phyloP scores from a whole-genome alignment of 2,888 invertebrate species.

The Polyommatus icarus region DNA sequence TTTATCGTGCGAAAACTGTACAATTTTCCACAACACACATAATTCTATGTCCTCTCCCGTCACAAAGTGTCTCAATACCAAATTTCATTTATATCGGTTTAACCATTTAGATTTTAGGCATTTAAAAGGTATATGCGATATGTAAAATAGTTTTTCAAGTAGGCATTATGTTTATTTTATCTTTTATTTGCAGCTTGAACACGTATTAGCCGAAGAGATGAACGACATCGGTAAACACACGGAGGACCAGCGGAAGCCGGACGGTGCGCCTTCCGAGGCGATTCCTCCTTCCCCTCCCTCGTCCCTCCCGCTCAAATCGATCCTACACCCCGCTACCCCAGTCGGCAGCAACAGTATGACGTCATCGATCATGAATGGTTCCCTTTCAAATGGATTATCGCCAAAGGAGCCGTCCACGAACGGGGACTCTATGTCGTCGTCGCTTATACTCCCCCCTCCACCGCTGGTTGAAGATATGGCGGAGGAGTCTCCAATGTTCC shows the following conservation, averaged over 20 bases:
- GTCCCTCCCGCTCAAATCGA: slow-evolving; percentile 58
- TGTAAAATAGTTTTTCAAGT: too few species aligned
- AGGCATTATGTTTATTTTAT: too few species aligned
- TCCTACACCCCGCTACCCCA: slow-evolving; percentile 53
- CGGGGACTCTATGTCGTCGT: slow-evolving; percentile 38
- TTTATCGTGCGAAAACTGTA: too few species aligned
- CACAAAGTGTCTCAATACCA: too few species aligned
- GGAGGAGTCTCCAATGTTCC: slow-evolving; percentile 39
- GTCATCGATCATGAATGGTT: slow-evolving; percentile 45
- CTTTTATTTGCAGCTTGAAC: slow-evolving; percentile 58
- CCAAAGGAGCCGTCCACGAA: slow-evolving; percentile 43
- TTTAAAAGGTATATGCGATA: too few species aligned
- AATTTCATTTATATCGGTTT: too few species aligned
- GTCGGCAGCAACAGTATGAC: slow-evolving; percentile 48
- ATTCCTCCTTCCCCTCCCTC: slow-evolving; percentile 64
- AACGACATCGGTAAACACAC: slow-evolving; percentile 66
- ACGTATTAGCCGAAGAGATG: slow-evolving; percentile 71
- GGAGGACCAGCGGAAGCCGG: slow-evolving; percentile 68
- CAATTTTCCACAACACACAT: too few species aligned
- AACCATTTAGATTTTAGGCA: too few species aligned
- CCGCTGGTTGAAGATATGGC: slow-evolving; percentile 45
- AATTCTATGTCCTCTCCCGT: too few species aligned
- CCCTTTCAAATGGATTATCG: slow-evolving; percentile 45
- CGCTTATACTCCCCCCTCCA: slow-evolving; percentile 57
- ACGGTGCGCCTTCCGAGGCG: slow-evolving; percentile 70